Evolutionary conservation across 2,888 invertebrate genomes (phyloP), one percentile per base, ranked within the genome.

Genomic region (Leptinotarsa juncta): DNA sequence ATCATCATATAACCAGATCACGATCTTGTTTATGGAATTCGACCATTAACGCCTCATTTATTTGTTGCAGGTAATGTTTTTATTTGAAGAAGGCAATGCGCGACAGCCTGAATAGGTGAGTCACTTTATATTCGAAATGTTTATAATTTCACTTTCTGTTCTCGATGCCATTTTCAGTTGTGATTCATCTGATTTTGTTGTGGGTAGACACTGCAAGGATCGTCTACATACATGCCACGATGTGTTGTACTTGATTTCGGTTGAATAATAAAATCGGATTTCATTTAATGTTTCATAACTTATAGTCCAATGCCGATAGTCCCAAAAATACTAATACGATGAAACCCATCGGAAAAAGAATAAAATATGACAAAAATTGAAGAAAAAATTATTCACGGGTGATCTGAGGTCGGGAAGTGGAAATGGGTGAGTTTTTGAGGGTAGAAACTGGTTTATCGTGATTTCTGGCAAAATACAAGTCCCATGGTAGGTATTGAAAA

Each of bases 21-120:
- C 42, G 42, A 42, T 42, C 42, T 42, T 10, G 42, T 42, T 42
- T 42, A 42, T 42, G 42, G 42, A 42, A 42, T 42, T 10, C 42
- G 42, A 42, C 42, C 42, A 42, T 42, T 42, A 42, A 10, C 42
- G 42, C 42, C 10, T 42, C 42, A 42, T 42, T 42, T 42, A 42
- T 62, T 62, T 62, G 18, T 62, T 62, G 42, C 62, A 62, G 42
- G 62, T 62, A 62, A 62, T n/a, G 26, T 62, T 62, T 62, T 32
- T 15, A 42, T 42, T 42, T 42, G n/a, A 16, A 32, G 62, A 62
- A 42, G 62, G 32, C 32, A 15, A n/a, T 62, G 62, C 42, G n/a
- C 16, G 32, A 16, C 62, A 32, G 16, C 12, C 3, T 42, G 62
- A 62, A 62, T 62, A n/a, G 62, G 42, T 62, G 62, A 62, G 62